These are phyloP conservation scores for Sycobia sp. DNA, from an alignment of 1,140 invertebrate genomes.

Conservation along the genomic window DNA sequence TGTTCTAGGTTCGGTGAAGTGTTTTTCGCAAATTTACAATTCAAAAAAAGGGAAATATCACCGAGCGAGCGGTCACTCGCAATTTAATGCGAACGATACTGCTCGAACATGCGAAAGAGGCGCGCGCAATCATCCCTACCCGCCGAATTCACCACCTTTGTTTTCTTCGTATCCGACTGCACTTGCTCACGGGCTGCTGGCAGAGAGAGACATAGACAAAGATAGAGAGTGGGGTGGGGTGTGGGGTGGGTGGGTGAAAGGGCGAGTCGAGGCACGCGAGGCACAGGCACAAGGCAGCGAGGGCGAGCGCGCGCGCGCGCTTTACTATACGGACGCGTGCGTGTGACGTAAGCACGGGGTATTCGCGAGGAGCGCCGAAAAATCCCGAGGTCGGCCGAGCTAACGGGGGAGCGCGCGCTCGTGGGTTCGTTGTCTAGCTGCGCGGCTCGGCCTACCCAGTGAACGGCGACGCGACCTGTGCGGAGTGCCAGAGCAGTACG, in stretches of 20 bases:
- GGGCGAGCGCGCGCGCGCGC: not conserved
- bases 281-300: not conserved
- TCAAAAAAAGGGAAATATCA: too few species aligned
- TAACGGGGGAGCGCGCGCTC: not conserved
- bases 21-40: too few species aligned
- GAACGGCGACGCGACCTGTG: too few species aligned
- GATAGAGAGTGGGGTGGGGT: not conserved
- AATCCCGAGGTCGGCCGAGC: slow-evolving; percentile 17
- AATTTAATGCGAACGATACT: too few species aligned
- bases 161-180: not conserved
- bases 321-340: too few species aligned
- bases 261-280: not conserved
- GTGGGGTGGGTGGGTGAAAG: not conserved
- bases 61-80: too few species aligned
- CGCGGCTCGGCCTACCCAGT: too few species aligned
- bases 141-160: too few species aligned
- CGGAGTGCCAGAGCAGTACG: not conserved
- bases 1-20: too few species aligned
- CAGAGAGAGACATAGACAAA: not conserved
- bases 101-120: not conserved
- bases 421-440: too few species aligned
- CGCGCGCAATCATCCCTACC: not conserved
- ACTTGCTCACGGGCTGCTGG: not conserved
- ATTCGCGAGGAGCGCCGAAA: slow-evolving; percentile 35
- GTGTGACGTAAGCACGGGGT: too few species aligned